Conservation (phyloP, 2,888 invertebrate genomes). For the Ectemnius lituratus region DNA sequence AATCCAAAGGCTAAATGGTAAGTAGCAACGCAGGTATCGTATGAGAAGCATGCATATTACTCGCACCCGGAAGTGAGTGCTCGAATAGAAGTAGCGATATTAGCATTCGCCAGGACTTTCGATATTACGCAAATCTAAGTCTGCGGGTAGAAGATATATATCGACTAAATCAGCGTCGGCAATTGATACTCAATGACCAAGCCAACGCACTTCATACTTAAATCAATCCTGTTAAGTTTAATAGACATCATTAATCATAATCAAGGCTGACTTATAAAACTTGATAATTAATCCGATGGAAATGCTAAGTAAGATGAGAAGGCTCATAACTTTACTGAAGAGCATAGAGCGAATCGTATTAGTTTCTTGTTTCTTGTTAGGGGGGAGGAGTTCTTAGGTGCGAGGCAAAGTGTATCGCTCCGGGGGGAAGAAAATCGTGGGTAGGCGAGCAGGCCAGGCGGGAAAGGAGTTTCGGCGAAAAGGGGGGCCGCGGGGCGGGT, state of each 20-base stretch:
- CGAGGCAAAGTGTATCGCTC: conserved; percentile 14
- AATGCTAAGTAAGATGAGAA: no score
- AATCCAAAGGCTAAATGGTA: no score
- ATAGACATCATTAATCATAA: no score
- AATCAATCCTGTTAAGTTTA: neutral
- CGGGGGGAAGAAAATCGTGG: conserved; percentile 32
- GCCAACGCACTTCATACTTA: neutral
- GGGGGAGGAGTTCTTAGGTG: no score
- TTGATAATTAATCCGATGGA: no score
- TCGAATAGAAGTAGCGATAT: conserved; percentile 34
- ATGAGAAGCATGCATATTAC: conserved; percentile 21
- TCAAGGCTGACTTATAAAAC: no score
- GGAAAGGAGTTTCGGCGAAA: conserved; percentile 68
- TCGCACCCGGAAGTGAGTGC: conserved; percentile 52
- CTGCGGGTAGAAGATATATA: conserved; percentile 13
- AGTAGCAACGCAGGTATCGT: conserved; percentile 2
- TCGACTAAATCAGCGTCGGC: neutral
- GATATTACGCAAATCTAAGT: conserved; percentile 45
- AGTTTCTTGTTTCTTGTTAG: no score
- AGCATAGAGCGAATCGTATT: no score
- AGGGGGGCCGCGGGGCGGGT: conserved; percentile 56
- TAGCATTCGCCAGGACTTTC: conserved; percentile 41
- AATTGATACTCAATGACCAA: conserved; percentile 8
- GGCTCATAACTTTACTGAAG: no score
- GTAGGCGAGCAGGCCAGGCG: conserved; percentile 46